Evolutionary conservation across 2,888 invertebrate genomes (phyloP).

Genomic region (Torymus tubicola): DNA sequence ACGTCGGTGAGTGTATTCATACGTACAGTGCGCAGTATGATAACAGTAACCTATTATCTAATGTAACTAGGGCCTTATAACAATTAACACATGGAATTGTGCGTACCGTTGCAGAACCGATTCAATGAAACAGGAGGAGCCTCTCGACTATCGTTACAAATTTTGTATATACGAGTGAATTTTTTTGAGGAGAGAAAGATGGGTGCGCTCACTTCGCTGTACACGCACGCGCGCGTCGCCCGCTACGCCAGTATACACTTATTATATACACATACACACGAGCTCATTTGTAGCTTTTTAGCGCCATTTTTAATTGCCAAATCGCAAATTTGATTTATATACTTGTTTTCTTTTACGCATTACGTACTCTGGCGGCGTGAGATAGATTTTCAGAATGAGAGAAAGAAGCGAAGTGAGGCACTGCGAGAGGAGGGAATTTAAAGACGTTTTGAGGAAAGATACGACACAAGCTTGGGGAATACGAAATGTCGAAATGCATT

Average conservation of each 20-base stretch:
- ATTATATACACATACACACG: background rate
- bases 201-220: conserved; percentile 44
- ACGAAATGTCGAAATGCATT: conserved; percentile 45
- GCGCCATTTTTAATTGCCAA: conserved; percentile 45
- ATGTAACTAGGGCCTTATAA: conserved; percentile 62
- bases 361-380: conserved; percentile 37
- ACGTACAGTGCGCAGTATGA: conserved; percentile 37
- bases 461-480: conserved; percentile 12
- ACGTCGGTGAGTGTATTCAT: conserved; percentile 42
- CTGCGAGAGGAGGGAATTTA: conserved; percentile 13
- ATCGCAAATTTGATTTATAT: conserved; percentile 30
- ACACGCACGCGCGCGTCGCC: conserved; percentile 12
- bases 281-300: conserved; percentile 45
- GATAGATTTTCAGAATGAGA: no score
- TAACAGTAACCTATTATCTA: conserved; percentile 53
- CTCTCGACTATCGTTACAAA: conserved; percentile 53
- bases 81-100: conserved; percentile 53
- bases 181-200: background rate
- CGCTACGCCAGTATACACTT: conserved; percentile 8
- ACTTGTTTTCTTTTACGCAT: conserved; percentile 32
- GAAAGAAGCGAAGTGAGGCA: conserved; percentile 37
- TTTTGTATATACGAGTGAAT: conserved; percentile 55
- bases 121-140: conserved; percentile 36
- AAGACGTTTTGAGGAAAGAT: conserved; percentile 18
- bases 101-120: conserved; percentile 57